These are phyloP conservation scores for Lacerta agilis DNA, from an alignment of 2,797 vertebrate genomes.

Conservation along the genomic window DNA sequence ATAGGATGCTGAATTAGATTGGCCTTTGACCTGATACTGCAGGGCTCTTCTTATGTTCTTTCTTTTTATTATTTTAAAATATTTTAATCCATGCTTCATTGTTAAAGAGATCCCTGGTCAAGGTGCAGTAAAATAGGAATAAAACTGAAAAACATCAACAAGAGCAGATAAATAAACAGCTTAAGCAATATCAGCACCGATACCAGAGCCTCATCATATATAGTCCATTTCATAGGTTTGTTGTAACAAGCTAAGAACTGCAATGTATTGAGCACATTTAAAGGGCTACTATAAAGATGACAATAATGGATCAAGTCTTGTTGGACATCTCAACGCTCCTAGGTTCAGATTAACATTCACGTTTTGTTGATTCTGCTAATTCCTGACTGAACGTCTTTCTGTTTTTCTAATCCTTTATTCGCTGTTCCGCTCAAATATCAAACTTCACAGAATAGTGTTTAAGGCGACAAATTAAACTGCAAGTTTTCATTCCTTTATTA, in stretches of 20 bases:
- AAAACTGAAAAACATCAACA: too few relatives aligned
- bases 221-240: neutral
- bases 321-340: too few relatives aligned
- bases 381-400: neutral
- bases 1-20: too few relatives aligned
- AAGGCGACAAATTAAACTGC: neutral
- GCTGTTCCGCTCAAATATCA: neutral
- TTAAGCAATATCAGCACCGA: too few relatives aligned
- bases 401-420: neutral
- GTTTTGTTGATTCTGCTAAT: neutral
- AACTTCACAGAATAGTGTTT: constrained; percentile 21
- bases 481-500: constrained; percentile 1
- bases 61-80: too few relatives aligned
- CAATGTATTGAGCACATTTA: neutral
- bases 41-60: too few relatives aligned
- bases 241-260: neutral
- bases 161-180: too few relatives aligned
- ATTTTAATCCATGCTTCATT: too few relatives aligned
- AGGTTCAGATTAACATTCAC: neutral
- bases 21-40: too few relatives aligned
- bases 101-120: too few relatives aligned
- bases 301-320: neutral
- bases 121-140: too few relatives aligned
- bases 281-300: neutral
- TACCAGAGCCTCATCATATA: neutral